Conservation (phyloP, 2,113 vertebrate species). For the Marmota flaviventris region DNA sequence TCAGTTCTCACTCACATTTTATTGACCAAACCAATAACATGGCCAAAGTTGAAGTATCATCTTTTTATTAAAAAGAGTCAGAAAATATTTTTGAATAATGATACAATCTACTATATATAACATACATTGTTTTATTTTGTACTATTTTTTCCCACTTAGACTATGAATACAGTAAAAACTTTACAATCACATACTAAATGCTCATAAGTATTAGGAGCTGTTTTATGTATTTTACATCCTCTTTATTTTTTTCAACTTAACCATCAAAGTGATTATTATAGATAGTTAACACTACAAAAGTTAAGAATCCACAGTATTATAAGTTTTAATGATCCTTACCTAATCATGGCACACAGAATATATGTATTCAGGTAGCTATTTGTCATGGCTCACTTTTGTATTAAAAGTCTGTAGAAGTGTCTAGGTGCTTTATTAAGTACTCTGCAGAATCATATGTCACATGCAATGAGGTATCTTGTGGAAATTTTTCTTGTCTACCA, state of each 20-base stretch:
- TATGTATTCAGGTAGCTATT: not conserved
- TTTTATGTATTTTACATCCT: not conserved
- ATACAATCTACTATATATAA: not conserved
- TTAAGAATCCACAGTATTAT: not conserved
- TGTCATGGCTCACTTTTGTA: conserved; percentile 7
- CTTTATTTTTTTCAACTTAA: conserved; percentile 43
- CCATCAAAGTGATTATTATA: not conserved
- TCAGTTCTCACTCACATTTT: not conserved
- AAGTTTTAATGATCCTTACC: not conserved
- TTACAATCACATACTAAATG: not conserved
- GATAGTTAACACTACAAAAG: not conserved
- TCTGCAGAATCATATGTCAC: not conserved
- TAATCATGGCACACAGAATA: not conserved
- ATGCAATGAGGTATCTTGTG: not conserved
- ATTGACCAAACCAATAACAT: not conserved
- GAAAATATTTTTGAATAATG: not conserved
- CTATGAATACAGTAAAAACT: not conserved
- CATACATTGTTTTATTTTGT: not conserved
- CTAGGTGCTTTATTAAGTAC: not conserved
- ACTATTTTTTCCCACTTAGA: conserved; percentile 20
- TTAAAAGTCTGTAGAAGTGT: not conserved
- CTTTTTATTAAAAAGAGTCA: not conserved
- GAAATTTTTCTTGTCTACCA: not conserved
- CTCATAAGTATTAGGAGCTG: not conserved
- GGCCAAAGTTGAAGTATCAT: not conserved